Evolutionary conservation across 2,113 vertebrate species (phyloP).

Genomic region (Myocastor coypus): DNA sequence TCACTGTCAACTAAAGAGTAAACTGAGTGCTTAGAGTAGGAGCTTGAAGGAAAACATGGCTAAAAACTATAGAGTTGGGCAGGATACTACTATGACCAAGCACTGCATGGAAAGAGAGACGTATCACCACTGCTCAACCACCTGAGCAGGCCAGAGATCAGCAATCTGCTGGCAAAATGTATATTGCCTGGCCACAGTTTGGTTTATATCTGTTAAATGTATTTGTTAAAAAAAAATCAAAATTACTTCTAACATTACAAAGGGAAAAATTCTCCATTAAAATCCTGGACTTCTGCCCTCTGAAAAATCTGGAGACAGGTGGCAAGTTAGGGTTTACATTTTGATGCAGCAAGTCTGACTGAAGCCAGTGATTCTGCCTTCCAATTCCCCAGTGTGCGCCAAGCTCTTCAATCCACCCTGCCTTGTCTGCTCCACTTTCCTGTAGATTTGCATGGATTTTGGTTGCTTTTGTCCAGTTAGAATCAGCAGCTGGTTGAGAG

Average conservation of each 20-base stretch:
- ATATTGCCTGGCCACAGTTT: not conserved
- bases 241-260: constrained; percentile 5
- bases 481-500: not conserved
- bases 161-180: not conserved
- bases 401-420: not conserved
- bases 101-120: not conserved
- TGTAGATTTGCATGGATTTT: not conserved
- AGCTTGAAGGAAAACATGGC: not conserved
- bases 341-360: not conserved
- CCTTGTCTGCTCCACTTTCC: not conserved
- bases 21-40: not conserved
- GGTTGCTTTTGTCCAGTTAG: not conserved
- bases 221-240: not conserved
- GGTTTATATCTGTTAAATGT: not conserved
- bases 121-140: not conserved
- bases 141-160: not conserved
- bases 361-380: no score
- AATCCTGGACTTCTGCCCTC: not conserved
- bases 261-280: not conserved
- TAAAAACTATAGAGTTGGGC: not conserved
- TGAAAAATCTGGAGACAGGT: not conserved
- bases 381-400: not conserved
- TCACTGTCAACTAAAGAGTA: not conserved
- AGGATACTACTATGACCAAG: not conserved
- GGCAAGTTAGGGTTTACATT: not conserved